These are phyloP conservation scores for Tetragonula carbonaria DNA, from an alignment of 2,888 invertebrate species.

Conservation along the genomic window DNA sequence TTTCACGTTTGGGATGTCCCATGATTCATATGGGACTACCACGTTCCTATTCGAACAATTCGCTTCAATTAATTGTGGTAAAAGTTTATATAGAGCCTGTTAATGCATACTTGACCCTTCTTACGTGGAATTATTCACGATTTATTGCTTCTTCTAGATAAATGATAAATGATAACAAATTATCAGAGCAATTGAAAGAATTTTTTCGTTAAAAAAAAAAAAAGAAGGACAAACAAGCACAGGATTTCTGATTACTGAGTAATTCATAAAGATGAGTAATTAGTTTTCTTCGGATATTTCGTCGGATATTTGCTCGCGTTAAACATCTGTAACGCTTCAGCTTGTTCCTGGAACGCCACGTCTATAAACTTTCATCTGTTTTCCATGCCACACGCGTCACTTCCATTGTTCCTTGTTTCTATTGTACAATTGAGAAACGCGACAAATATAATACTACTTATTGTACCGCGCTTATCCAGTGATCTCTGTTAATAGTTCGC, in stretches of 20 bases:
- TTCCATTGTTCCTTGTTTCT: neutral
- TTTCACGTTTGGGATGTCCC: conserved; percentile 49
- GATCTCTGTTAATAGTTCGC: neutral
- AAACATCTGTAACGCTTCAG: neutral
- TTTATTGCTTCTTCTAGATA: neutral
- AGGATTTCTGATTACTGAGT: too few relatives aligned
- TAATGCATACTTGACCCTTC: neutral
- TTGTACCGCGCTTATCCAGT: neutral
- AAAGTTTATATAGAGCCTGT: conserved; percentile 19
- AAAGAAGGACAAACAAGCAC: neutral
- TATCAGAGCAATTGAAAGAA: too few relatives aligned
- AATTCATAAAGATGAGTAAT: neutral
- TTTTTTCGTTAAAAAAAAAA: neutral
- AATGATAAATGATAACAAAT: neutral
- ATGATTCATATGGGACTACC: conserved; percentile 57
- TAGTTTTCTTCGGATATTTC: neutral
- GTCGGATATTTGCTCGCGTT: conserved; percentile 10
- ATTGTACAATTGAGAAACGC: neutral
- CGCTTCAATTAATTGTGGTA: conserved; percentile 40
- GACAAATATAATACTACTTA: neutral
- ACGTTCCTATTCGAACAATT: conserved; percentile 45
- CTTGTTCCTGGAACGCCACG: conserved; percentile 12
- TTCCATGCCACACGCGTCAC: neutral
- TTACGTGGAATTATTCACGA: neutral
- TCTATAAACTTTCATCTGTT: neutral